Evolutionary conservation across 1,140 invertebrate genomes (phyloP), one percentile per base, ranked within the genome.

Genomic region (Drosophila kanapiae): DNA sequence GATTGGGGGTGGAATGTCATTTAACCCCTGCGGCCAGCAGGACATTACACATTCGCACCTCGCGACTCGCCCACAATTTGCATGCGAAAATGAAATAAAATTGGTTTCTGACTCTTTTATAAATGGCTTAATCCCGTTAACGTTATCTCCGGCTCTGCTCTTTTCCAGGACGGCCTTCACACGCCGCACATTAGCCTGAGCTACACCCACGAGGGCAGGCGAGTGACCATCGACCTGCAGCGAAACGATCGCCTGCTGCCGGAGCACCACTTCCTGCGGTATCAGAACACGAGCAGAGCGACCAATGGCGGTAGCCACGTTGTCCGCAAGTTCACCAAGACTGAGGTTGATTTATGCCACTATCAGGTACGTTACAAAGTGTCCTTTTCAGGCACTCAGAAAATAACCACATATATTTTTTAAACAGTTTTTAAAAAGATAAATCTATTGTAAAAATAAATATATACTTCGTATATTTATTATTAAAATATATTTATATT

Each of bases 191-290:
- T 97, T 84, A 95, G 94, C 65, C 93, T 97, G 61, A 95, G 93
- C 47, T 94, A 97, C 83, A 94, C 94, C 75, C 92, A 96, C 40
- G 94, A 96, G 79, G 96, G 95, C 29, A 93, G 95, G 85, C 94
- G 96, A 54, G 94, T 95, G 47, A 91, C 96, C 58, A 93, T 97
- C 80, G 96, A 98, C 93, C 94, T 98, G 53, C 94, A 95, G 80
- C 94, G 97, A 74, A 97, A 97, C 93, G 95, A 95, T 79, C 95
- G 96, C 82, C 94, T 98, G 31, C 94, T 98, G 61, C 94, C 97
- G 0, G 94, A 94, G 42, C 94, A 95, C 70, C 97, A 96, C 93
- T 96, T 96, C 86, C 93, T 97, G 82, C 95, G 95, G 75, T 95
- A 96, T 91, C 96, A 97, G 92, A 94, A 95, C 68, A 72, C 82